Evolutionary conservation across 2,888 invertebrate species (phyloP).

Genomic region (Plusia festucae): DNA sequence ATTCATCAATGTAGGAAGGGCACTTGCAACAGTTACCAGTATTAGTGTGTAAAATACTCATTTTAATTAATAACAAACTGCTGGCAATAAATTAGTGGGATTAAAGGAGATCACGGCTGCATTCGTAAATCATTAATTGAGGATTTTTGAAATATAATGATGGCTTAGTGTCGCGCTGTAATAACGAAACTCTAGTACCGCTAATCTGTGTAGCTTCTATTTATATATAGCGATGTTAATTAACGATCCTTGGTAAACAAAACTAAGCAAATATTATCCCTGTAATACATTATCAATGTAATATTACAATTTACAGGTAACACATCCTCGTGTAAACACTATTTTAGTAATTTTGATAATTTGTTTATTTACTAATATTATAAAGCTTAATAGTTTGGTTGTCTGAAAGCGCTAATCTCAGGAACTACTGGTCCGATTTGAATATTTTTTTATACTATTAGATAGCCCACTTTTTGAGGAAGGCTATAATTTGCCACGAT

Average conservation of each 20-base stretch:
- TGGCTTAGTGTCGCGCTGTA: neutral
- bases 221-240: neutral
- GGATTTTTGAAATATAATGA: neutral
- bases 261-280: neutral
- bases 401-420: no score
- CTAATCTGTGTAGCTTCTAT: neutral
- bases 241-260: neutral
- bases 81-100: conserved; percentile 34
- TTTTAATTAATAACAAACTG: conserved; percentile 44
- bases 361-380: no score
- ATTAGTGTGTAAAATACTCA: conserved; percentile 30
- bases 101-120: conserved; percentile 17
- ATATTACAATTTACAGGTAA: neutral
- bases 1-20: conserved; percentile 52
- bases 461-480: no score
- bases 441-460: no score
- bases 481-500: no score
- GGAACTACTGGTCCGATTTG: no score
- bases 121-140: conserved; percentile 7
- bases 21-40: conserved; percentile 38
- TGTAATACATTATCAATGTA: neutral
- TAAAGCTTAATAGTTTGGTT: no score
- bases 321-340: no score
- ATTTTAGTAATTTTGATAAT: no score
- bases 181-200: neutral